Evolutionary conservation across 2,113 vertebrate genomes (phyloP).

Genomic region (Melanerpes aurifrons): DNA sequence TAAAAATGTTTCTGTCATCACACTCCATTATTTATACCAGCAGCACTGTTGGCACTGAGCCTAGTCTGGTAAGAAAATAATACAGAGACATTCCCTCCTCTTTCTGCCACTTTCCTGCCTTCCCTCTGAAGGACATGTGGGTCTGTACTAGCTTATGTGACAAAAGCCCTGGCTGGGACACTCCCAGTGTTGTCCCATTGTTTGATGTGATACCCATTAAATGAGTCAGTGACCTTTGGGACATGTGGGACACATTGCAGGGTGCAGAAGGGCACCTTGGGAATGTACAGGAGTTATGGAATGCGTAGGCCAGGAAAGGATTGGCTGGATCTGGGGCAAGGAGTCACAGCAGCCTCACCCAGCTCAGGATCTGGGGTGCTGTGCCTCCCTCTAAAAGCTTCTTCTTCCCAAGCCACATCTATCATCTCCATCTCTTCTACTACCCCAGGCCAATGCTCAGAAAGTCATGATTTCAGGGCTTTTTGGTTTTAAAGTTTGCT

Average conservation of each 20-base stretch:
- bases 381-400: not conserved
- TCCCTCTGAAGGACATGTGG: not conserved
- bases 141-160: not conserved
- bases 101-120: not conserved
- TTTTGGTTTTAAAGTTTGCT: not conserved
- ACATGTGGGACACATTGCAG: not conserved
- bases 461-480: not conserved
- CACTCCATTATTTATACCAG: not conserved
- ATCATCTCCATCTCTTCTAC: not conserved
- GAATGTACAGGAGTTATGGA: not conserved
- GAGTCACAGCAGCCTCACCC: not conserved
- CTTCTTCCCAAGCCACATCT: not conserved
- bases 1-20: slow-evolving; percentile 52
- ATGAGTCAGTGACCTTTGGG: not conserved
- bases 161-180: not conserved
- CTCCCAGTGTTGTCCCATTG: not conserved
- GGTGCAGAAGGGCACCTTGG: not conserved
- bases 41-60: slow-evolving; percentile 18
- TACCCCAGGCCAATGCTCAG: not conserved
- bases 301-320: not conserved
- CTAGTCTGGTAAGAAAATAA: not conserved
- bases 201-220: not conserved
- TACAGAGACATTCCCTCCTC: not conserved
- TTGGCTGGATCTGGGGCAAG: not conserved
- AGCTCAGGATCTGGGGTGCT: not conserved